phyloP scores from a whole-genome alignment of 64 coral and sea anemone species.

The Porites australiensis region DNA sequence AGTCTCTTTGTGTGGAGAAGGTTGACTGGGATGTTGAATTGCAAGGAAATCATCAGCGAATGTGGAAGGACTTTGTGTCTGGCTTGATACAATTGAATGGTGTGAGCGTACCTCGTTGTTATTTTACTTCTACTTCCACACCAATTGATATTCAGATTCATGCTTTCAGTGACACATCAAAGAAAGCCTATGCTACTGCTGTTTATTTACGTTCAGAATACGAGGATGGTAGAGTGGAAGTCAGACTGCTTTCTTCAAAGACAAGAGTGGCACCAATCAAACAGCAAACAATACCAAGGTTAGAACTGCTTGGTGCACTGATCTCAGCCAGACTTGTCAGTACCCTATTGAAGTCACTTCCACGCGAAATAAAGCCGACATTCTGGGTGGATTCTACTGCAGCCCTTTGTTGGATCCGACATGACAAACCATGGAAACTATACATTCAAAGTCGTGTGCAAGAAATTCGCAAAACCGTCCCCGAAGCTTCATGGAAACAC shows the following conservation, averaged over 20 bases:
- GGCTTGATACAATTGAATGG: conserved; percentile 43
- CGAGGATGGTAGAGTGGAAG: conserved; percentile 34
- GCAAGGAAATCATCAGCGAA: neutral
- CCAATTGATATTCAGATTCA: conserved; percentile 60
- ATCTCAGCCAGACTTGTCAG: conserved; percentile 59
- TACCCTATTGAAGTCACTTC: conserved; percentile 29
- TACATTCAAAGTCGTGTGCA: conserved; percentile 31
- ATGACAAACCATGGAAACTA: conserved; percentile 51
- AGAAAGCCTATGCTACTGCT: conserved; percentile 66
- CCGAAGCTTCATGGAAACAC: conserved; percentile 8
- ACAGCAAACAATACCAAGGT: conserved; percentile 69
- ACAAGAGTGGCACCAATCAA: conserved; percentile 78
- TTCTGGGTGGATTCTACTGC: conserved; percentile 75
- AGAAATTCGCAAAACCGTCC: conserved; percentile 24
- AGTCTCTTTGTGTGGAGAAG: conserved; percentile 60
- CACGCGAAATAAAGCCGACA: neutral
- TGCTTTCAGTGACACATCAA: conserved; percentile 68
- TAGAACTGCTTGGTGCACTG: too few species aligned
- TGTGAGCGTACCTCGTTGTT: conserved; percentile 62
- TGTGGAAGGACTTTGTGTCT: conserved; percentile 55
- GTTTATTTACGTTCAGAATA: conserved; percentile 61
- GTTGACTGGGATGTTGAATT: conserved; percentile 65
- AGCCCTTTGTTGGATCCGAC: conserved; percentile 34
- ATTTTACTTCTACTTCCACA: conserved; percentile 1
- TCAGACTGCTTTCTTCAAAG: conserved; percentile 54